Evolutionary conservation across 1,140 invertebrate species (phyloP), one percentile per base, ranked within the genome.

Genomic region (Galleria mellonella): DNA sequence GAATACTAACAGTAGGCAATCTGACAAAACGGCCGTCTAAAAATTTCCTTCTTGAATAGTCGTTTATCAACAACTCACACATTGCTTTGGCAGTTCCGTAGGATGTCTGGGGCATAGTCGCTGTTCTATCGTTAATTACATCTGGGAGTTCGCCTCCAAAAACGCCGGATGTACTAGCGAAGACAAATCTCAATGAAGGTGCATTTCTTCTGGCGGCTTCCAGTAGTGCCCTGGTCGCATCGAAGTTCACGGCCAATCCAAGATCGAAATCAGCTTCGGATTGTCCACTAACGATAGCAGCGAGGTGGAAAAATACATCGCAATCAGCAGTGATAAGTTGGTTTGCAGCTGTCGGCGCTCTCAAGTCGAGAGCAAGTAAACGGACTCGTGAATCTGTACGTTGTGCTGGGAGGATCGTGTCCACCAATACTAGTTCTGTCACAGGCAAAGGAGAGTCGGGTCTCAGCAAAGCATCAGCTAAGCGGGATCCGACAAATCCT

Each of bases 281-380:
- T 5, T 75, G 71, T 0, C 79, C 79, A 37, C 76, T 83, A n/a
- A 83, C 72, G 6, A 81, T 50, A 8, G 76, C 76, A 1, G 79
- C 79, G 7, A 83, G 48, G 31, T 83, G 79, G 44, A 81, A 77
- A 0, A 83, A 9, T 2, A 78, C 51, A 31, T 71, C 40, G 12
- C 42, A 45, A 4, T 63, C 43, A 6, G 46, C 7, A 0, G 44
- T 36, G 1, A 78, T 44, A 0, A 78, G 44, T 0, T 38, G 45
- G 3, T 65, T 54, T 0, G 62, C 51, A 5, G 61, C 62, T 0
- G 30, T 60, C 9, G 58, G 49, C 0, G 32, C 43, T 5, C 49
- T 30, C 0, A 81, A 37, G 43, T 81, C 63, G 1, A 65, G 32
- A 0, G 59, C 59, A 0, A 69, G 13, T 1, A 45, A 38, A 1